These are phyloP conservation scores for Blastobasis lacticolella DNA, from an alignment of 2,888 invertebrate species.

Conservation along the genomic window DNA sequence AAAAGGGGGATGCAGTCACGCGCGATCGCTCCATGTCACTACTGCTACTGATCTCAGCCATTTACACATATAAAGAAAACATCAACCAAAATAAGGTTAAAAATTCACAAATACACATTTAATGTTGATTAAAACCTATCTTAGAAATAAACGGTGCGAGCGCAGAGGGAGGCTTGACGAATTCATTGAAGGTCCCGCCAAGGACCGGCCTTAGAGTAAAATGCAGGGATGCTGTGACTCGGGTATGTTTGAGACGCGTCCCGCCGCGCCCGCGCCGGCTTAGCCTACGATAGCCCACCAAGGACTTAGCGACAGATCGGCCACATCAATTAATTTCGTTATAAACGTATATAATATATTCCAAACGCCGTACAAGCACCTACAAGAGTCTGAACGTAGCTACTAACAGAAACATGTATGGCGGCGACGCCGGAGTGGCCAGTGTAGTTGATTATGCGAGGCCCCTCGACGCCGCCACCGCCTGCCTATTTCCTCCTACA, in stretches of 20 bases:
- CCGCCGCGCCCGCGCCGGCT: slow-evolving; percentile 33
- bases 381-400: slow-evolving; percentile 9
- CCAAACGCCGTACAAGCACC: slow-evolving; percentile 51
- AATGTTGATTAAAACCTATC: slow-evolving; percentile 66
- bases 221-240: no score
- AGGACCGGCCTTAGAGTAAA: slow-evolving; percentile 8
- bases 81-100: slow-evolving; percentile 67
- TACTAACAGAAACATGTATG: not conserved
- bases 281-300: slow-evolving; percentile 42
- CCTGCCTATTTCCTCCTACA: no score
- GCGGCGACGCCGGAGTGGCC: no score
- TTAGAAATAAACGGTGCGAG: slow-evolving; percentile 45
- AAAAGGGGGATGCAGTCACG: slow-evolving; percentile 70
- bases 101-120: slow-evolving; percentile 74
- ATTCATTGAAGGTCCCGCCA: not conserved
- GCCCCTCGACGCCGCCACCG: no score
- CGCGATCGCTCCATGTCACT: slow-evolving; percentile 67
- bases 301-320: slow-evolving; percentile 57
- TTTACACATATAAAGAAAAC: slow-evolving; percentile 71
- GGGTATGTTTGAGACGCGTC: slow-evolving; percentile 17
- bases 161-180: slow-evolving; percentile 32
- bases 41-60: slow-evolving; percentile 67
- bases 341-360: slow-evolving; percentile 25
- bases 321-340: slow-evolving; percentile 33
- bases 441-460: no score